Base-by-base conservation (phyloP, 1,140 invertebrate species). In the Chymomyza costata region DNA sequence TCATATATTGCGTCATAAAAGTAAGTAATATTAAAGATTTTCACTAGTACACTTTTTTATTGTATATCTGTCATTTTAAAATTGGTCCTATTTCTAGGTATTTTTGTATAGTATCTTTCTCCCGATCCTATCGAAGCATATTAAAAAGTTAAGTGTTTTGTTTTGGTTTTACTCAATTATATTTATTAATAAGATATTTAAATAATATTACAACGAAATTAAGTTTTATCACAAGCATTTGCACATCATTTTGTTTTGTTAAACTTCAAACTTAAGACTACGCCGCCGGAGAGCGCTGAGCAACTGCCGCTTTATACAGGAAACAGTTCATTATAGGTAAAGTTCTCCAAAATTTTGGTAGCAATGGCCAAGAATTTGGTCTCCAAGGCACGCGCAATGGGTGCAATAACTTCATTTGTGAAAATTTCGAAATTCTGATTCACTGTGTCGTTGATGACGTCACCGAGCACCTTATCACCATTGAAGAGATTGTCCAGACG, bases 361-460 rank as follows among this genome's bases (percentile, higher is more conserved):
- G 86, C 85, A 40, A 90, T 87, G 2, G 87, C 70, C 2, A 85
- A 45, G 49, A 91, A 90, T 11, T 88, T 85, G 5, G 81, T 74
- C 3, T 88, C 86, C 1, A 92, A 67, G 0, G 87, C 87, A 41
- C 83, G 88, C 45, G 91, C 89, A 35, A 91, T 86, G 0, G 89
- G 67, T 0, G 89, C 90, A 38, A 88, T 85, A 0, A 92, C 49
- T 56, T 91, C 90, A 30, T 86, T 86, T 2, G 89, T 67, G 50
- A 91, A 90, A 0, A 86, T 54, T 38, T 90, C 86, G 50, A 91
- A 90, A 60, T 91, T 92, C 30, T 87, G 87, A 67, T 92, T 92
- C 28, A 91, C 89, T 0, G 89, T 88, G 6, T 83, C 85, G 65
- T 91, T 91, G 2, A 91, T 85, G 2, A 90, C 86, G 15, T 89